Percentiles rank a stretch among this genome's conserved stretches.
phyloP scores from a whole-genome alignment of 1,140 invertebrate genomes.

The Calosoma granatense region DNA sequence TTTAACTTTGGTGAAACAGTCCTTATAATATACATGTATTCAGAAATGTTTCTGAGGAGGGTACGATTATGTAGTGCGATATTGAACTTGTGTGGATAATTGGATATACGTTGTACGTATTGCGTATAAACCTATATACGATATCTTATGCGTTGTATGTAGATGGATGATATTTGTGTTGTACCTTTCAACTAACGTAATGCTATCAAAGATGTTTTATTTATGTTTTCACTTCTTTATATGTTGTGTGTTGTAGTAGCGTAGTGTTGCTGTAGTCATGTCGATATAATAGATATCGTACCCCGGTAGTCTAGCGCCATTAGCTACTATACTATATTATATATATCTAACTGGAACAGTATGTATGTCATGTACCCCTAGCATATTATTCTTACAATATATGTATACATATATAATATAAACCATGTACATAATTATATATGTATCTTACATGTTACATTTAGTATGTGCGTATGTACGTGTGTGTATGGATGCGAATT shows the following conservation, averaged over 20 bases:
- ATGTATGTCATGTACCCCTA: too few relatives aligned
- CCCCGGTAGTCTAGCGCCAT: background rate
- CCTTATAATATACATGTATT: constrained; percentile 7
- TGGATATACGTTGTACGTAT: too few relatives aligned
- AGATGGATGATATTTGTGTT: background rate
- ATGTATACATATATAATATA: too few relatives aligned
- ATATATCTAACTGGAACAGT: background rate
- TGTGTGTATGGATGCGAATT: background rate
- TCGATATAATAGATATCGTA: background rate
- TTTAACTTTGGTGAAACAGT: constrained; percentile 5
- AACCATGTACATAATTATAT: too few relatives aligned
- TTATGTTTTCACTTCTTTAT: background rate
- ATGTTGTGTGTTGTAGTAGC: background rate
- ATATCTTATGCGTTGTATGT: background rate
- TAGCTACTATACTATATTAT: background rate
- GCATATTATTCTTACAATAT: too few relatives aligned
- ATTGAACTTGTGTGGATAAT: constrained; percentile 3
- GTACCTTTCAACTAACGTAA: background rate
- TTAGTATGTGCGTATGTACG: background rate
- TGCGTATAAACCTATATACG: too few relatives aligned
- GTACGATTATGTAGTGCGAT: constrained; percentile 4
- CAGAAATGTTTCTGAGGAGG: constrained; percentile 6
- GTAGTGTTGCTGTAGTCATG: background rate
- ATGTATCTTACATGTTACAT: too few relatives aligned
- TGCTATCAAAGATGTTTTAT: background rate